phyloP scores from a whole-genome alignment of 2,888 invertebrate species.

The Eumacrocentrus americanus region DNA sequence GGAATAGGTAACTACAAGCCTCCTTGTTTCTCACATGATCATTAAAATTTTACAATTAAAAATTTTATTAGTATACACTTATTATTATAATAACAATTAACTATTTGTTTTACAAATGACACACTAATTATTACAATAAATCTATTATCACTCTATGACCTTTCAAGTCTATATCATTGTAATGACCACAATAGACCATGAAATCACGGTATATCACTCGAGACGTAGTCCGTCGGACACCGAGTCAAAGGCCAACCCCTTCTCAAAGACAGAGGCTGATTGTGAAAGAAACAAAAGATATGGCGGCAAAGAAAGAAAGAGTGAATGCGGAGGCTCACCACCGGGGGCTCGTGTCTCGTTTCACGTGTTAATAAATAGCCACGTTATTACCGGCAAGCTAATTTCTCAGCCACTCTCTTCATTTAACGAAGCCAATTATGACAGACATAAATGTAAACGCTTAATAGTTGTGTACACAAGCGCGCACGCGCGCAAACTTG shows the following conservation, averaged over 20 bases:
- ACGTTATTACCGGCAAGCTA: conserved; percentile 59
- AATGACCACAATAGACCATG: conserved; percentile 2
- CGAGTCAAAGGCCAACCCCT: conserved; percentile 1
- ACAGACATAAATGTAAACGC: conserved; percentile 58
- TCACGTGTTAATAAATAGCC: conserved; percentile 60
- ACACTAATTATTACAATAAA: too few relatives aligned
- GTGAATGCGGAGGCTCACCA: conserved; percentile 20
- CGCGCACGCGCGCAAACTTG: conserved; percentile 39
- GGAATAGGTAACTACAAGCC: too few relatives aligned
- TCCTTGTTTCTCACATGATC: too few relatives aligned
- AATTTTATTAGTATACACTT: too few relatives aligned
- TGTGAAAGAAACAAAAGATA: conserved; percentile 23
- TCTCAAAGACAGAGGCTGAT: not conserved
- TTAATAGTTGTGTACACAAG: conserved; percentile 58
- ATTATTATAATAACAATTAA: too few relatives aligned
- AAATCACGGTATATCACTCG: not conserved
- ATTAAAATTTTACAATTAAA: too few relatives aligned
- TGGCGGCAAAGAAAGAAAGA: conserved; percentile 12
- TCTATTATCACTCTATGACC: not conserved
- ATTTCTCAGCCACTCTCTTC: conserved; percentile 59
- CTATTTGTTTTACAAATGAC: too few relatives aligned
- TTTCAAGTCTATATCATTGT: not conserved
- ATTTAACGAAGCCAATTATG: conserved; percentile 60
- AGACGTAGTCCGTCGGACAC: too few relatives aligned
- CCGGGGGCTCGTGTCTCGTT: conserved; percentile 43